phyloP scores from a whole-genome alignment of 2,797 vertebrate species.

The Gadopsis bispinosus region DNA sequence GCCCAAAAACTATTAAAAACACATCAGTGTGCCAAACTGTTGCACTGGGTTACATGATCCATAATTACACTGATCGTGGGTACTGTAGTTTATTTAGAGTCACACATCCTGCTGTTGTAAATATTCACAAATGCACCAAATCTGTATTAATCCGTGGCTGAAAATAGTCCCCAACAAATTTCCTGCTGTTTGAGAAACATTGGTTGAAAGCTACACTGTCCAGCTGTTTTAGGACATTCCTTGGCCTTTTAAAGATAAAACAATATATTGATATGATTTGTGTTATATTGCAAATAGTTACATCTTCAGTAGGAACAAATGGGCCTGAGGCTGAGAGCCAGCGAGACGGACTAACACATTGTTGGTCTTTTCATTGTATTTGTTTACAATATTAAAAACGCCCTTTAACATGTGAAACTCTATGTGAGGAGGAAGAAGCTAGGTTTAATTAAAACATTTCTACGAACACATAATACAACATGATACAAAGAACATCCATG shows the following conservation, averaged over 20 bases:
- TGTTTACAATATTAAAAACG: neutral
- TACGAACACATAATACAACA: neutral
- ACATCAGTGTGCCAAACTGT: neutral
- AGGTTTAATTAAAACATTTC: neutral
- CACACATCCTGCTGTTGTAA: neutral
- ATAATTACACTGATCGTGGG: neutral
- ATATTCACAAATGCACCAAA: neutral
- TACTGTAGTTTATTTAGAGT: neutral
- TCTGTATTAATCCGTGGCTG: neutral
- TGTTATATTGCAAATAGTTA: neutral
- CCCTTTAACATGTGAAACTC: neutral
- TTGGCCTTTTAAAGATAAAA: neutral
- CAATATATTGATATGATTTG: constrained; percentile 2
- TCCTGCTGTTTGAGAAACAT: neutral
- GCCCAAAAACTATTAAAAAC: neutral
- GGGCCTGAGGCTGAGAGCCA: neutral
- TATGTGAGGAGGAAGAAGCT: neutral
- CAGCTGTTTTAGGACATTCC: neutral
- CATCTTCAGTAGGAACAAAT: neutral
- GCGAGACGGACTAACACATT: neutral
- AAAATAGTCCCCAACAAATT: constrained; percentile 11
- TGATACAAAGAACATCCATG: neutral
- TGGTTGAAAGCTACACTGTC: neutral
- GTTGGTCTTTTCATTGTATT: constrained; percentile 9
- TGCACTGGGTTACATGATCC: neutral